Evolutionary conservation across 2,888 invertebrate genomes (phyloP).

Genomic region (Drosophila niveifrons): DNA sequence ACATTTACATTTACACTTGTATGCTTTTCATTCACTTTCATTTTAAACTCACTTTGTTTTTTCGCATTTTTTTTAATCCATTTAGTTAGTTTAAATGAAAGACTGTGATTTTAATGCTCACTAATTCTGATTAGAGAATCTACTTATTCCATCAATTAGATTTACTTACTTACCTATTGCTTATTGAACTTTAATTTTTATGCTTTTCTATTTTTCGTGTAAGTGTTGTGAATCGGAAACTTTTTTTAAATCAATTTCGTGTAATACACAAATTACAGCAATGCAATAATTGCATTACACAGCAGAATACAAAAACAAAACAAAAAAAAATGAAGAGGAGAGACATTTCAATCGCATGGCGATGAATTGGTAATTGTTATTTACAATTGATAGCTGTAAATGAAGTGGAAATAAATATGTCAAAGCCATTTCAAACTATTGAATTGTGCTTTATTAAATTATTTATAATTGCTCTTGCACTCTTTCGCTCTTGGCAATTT

Average conservation of each 20-base stretch:
- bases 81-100: no score
- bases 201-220: no score
- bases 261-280: not conserved
- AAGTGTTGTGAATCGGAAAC: no score
- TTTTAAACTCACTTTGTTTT: no score
- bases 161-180: no score
- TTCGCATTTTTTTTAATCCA: no score
- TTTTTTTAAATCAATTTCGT: not conserved
- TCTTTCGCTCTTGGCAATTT: not conserved
- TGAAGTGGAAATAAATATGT: conserved; percentile 19
- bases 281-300: not conserved
- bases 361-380: conserved; percentile 11
- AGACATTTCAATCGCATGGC: conserved; percentile 3
- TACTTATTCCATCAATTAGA: no score
- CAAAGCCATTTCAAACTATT: conserved; percentile 2
- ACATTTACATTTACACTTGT: not conserved
- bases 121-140: no score
- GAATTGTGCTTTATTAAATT: conserved; percentile 16
- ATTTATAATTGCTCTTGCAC: conserved; percentile 17
- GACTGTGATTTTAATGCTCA: no score
- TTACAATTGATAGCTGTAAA: conserved; percentile 7
- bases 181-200: no score
- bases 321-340: not conserved
- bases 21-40: not conserved
- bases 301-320: not conserved